Evolutionary conservation across 2,888 invertebrate genomes (phyloP), one percentile per base, ranked within the genome.

Genomic region (Eristalis tenax): DNA sequence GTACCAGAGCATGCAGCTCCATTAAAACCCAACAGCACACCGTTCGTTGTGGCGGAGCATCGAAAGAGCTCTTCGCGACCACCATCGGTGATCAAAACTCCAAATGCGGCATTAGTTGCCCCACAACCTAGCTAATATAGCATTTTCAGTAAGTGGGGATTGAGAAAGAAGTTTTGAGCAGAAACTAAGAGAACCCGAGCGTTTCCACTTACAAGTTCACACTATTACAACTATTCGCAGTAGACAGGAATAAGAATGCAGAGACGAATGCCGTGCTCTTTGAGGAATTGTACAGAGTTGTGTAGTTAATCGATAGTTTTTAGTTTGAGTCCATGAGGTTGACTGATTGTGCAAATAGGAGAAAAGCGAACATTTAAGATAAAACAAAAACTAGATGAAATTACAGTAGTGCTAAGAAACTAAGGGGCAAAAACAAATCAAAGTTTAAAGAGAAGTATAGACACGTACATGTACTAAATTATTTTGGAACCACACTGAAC

Each of bases 81-180:
- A 64, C 88, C 89, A 64, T 90, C 90, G 26, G 88, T 89, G 50
- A 89, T 90, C 43, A 82, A 90, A 78, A 89, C 89, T 75, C 89
- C 90, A 59, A 89, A 89, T 63, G 89, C 88, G 50, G 87, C 90
- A 23, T 56, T 90, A 28, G 89, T 90, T 43, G 89, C 90, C 56
- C 90, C 90, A 63, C 90, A 90, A 68, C 90, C 90, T 68, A 90
- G 90, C 89, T 90, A 90, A 89, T 90, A 89, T 87, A 88, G 80
- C 50, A 79, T 89, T 76, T 89, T 88, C 73, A 85, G 85, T 83
- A 89, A 88, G 86, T 89, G 89, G 87, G 83, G 88, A 79, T 83
- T 89, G 83, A 88, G 88, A 68, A 89, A 89, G 61, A 87, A 83
- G 80, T 83, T 57, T 83, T 87, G 79, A 83, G 71, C 83, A 73